Evolutionary conservation across 1,140 invertebrate species (phyloP).

Genomic region (Drosophila mauritiana): DNA sequence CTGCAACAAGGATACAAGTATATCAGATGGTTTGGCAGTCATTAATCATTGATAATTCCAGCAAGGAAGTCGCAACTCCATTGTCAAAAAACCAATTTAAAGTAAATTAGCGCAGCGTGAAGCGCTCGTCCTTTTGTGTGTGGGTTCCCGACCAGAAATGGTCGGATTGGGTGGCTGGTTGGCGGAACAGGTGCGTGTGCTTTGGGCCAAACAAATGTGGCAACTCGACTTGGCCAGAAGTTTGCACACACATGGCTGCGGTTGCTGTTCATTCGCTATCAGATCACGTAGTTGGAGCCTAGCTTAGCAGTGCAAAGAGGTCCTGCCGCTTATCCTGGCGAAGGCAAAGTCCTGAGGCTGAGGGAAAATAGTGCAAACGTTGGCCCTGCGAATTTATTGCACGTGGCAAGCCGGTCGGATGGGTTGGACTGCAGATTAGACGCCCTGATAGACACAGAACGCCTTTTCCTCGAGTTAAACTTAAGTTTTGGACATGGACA

Average conservation of each 20-base stretch:
- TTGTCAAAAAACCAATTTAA: conserved; percentile 74
- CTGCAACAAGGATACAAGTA: background rate
- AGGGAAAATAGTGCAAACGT: conserved; percentile 72
- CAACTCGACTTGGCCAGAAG: conserved; percentile 66
- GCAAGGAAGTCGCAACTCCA: conserved; percentile 28
- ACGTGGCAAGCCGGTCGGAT: conserved; percentile 75
- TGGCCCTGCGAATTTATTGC: conserved; percentile 76
- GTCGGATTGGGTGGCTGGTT: conserved; percentile 5
- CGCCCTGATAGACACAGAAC: conserved; percentile 77
- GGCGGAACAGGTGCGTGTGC: conserved; percentile 36
- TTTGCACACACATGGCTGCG: conserved; percentile 66
- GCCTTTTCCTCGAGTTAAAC: conserved; percentile 67
- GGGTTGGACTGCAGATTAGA: conserved; percentile 78
- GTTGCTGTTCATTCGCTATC: conserved; percentile 73
- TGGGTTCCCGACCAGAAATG: conserved; percentile 1
- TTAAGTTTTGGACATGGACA: conserved; percentile 76
- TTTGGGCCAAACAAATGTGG: conserved; percentile 64
- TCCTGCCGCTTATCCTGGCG: background rate
- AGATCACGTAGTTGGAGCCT: conserved; percentile 71
- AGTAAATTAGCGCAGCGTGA: conserved; percentile 72
- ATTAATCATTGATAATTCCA: conserved; percentile 72
- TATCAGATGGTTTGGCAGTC: conserved; percentile 25
- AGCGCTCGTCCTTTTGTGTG: conserved; percentile 49
- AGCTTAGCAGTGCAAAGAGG: conserved; percentile 41
- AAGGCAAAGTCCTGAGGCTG: conserved; percentile 58